A percentile compares a stretch with the other conserved stretches of the same genome.
phyloP scores from a whole-genome alignment of 2,888 invertebrate genomes.

The Mactromeris polynyma region DNA sequence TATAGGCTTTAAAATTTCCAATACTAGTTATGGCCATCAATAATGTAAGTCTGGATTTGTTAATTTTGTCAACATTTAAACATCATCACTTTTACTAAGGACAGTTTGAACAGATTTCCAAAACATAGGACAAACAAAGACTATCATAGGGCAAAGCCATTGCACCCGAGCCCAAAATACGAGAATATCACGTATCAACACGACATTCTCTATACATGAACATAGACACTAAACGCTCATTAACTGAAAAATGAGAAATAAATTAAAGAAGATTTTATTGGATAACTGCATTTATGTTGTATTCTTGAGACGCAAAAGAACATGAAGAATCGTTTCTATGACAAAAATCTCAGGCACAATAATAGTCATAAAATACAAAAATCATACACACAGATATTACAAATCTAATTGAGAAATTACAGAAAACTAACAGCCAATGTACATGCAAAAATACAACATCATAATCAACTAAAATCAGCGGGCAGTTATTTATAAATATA shows the following conservation, averaged over 20 bases:
- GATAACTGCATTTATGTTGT: not conserved
- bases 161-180: not conserved
- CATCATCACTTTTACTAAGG: not conserved
- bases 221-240: not conserved
- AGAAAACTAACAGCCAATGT: conserved; percentile 16
- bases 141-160: not conserved
- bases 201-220: not conserved
- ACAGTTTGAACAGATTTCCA: not conserved
- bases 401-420: conserved; percentile 4
- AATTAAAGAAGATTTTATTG: not conserved
- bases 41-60: too few relatives aligned
- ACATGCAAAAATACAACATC: conserved; percentile 32
- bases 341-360: conserved; percentile 17
- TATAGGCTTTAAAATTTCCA: too few relatives aligned
- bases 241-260: not conserved
- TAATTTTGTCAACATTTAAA: not conserved
- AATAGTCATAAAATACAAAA: not conserved
- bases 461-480: conserved; percentile 27
- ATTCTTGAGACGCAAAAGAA: not conserved
- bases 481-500: not conserved
- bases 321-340: not conserved
- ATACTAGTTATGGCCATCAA: too few relatives aligned
- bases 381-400: conserved; percentile 19
- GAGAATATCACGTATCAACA: not conserved
- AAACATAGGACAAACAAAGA: too few relatives aligned